These are phyloP conservation scores for Catocala nupta DNA, from an alignment of 2,888 invertebrate species.

Conservation along the genomic window DNA sequence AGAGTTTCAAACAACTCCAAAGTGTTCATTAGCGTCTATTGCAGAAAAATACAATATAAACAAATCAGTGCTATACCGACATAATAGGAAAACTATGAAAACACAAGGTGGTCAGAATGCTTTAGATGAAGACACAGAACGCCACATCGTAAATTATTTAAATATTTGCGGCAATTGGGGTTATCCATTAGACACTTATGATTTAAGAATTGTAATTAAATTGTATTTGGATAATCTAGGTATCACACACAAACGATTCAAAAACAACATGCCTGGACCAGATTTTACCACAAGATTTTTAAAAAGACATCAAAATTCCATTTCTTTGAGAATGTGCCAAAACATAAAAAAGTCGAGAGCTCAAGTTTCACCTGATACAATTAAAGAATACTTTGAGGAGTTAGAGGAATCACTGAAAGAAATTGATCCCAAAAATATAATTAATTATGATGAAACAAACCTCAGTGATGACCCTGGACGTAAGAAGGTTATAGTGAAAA, in stretches of 20 bases:
- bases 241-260: constrained; percentile 20
- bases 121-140: constrained; percentile 8
- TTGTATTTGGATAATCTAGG: constrained; percentile 27
- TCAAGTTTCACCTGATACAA: constrained; percentile 25
- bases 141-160: constrained; percentile 10
- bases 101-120: neutral
- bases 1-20: constrained; percentile 5
- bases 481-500: constrained; percentile 28
- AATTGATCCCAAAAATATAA: constrained; percentile 21
- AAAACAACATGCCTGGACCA: constrained; percentile 31
- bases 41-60: constrained; percentile 9
- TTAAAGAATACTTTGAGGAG: constrained; percentile 24
- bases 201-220: constrained; percentile 31
- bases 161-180: constrained; percentile 13
- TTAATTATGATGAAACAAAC: constrained; percentile 31
- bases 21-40: constrained; percentile 5
- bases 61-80: constrained; percentile 5
- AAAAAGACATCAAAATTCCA: constrained; percentile 18
- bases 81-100: neutral
- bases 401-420: constrained; percentile 12
- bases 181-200: constrained; percentile 16
- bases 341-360: constrained; percentile 37
- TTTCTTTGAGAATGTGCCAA: constrained; percentile 26
- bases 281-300: constrained; percentile 25
- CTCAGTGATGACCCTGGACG: constrained; percentile 23